A percentile compares a stretch with the other conserved stretches of the same genome.
Evolutionary conservation across 2,113 vertebrate species (phyloP).

Genomic region (Myodes glareolus): DNA sequence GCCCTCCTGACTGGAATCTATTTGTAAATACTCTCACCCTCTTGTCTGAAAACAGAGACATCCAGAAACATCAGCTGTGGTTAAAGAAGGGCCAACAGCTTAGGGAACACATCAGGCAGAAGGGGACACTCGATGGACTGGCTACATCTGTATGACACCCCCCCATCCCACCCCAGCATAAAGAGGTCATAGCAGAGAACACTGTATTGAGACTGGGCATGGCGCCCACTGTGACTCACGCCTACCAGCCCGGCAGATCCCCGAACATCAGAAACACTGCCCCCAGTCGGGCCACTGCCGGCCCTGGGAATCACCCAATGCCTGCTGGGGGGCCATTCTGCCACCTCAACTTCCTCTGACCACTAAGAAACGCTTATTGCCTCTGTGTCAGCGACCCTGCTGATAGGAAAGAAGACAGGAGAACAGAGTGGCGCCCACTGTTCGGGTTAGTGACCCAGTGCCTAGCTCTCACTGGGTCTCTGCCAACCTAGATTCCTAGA

Average conservation of each 20-base stretch:
- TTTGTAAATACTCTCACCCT: not conserved
- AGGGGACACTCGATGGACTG: not conserved
- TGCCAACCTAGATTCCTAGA: not conserved
- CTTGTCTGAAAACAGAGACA: not conserved
- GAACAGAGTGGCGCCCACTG: too few relatives aligned
- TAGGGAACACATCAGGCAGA: slow-evolving; percentile 5
- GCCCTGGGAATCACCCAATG: slow-evolving; percentile 26
- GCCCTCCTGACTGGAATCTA: not conserved
- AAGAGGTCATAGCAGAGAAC: slow-evolving; percentile 74
- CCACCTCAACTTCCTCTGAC: slow-evolving; percentile 16
- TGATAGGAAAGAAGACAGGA: not conserved
- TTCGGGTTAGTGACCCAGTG: not conserved
- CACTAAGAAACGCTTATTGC: not conserved
- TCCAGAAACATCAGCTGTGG: slow-evolving; percentile 17
- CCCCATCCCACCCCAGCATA: not conserved
- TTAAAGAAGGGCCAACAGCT: not conserved
- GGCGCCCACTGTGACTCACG: slow-evolving; percentile 63
- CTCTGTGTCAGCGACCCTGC: not conserved
- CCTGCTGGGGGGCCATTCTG: slow-evolving; percentile 4
- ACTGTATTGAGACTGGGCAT: slow-evolving; percentile 50
- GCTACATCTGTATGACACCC: slow-evolving; percentile 18
- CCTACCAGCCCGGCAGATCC: slow-evolving; percentile 64
- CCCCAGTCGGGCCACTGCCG: not conserved
- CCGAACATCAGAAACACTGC: not conserved
- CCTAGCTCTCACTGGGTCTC: not conserved